phyloP scores from a whole-genome alignment of 2,888 invertebrate species.

The Ditylenchus weischeri region DNA sequence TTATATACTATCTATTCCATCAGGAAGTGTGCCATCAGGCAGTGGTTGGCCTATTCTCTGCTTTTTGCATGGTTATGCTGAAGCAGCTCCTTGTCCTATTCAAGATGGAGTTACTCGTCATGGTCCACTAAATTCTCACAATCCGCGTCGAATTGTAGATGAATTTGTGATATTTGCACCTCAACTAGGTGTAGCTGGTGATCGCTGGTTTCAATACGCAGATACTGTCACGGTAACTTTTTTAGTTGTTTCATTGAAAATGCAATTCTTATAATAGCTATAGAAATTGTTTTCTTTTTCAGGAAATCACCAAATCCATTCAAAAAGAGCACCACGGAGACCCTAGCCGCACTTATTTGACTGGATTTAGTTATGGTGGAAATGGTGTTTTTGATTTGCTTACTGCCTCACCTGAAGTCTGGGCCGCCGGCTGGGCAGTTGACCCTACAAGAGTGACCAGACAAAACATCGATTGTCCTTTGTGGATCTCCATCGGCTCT shows the following conservation, averaged over 20 bases:
- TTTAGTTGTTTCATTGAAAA: no score
- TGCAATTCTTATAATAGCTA: no score
- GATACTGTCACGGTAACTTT: conserved; percentile 13
- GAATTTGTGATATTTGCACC: conserved; percentile 14
- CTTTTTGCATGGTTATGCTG: conserved; percentile 17
- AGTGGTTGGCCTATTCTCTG: conserved; percentile 15
- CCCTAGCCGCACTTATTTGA: conserved; percentile 6
- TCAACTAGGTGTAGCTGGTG: conserved; percentile 12
- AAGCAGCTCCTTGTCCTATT: conserved; percentile 19
- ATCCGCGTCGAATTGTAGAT: background rate
- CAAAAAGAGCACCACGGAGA: conserved; percentile 8
- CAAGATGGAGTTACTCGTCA: conserved; percentile 15
- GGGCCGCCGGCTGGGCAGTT: conserved; percentile 16
- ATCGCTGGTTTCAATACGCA: conserved; percentile 11
- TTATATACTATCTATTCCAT: conserved; percentile 2
- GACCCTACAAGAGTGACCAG: conserved; percentile 11
- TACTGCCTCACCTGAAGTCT: conserved; percentile 6
- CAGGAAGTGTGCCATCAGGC: background rate
- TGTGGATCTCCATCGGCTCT: conserved; percentile 12
- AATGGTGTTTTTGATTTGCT: conserved; percentile 17
- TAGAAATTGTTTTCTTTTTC: background rate
- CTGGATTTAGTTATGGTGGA: conserved; percentile 18
- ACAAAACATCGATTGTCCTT: background rate
- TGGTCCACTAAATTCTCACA: conserved; percentile 15
- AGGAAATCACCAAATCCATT: conserved; percentile 7